Evolutionary conservation across 2,888 invertebrate genomes (phyloP), one percentile per base, ranked within the genome.

Genomic region (Chromoteleia sp.): DNA sequence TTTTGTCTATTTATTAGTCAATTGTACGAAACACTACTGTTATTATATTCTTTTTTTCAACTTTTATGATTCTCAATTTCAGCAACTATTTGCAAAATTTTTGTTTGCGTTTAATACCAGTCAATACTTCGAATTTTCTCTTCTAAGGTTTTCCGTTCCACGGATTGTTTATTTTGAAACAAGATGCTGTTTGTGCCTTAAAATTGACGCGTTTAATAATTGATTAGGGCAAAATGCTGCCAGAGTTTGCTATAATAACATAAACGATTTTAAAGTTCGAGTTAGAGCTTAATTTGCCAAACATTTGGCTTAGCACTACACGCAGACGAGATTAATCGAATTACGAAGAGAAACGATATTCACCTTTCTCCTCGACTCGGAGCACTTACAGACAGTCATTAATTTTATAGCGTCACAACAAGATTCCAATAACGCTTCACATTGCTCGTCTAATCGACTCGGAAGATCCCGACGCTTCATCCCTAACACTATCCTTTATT

Each of bases 401-500:
- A 88, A 89, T 89, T 89, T 87, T 87, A 88, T 88, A 86, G 85
- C 84, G 56, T 80, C 67, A 77, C 54, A 73, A 77, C 70, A 83
- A 85, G 82, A 87, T 88, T 90, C 89, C 89, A 87, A 90, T 89
- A 89, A 87, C 86, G 83, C 61, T 58, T 58, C 67, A 50, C 74
- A 75, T 70, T 39, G 63, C 68, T 76, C 50, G 77, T 80, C 74
- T 87, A 86, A 89, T 87, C 85, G 86, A 86, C 84, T 82, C 75
- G 52, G 71, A 84, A 82, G 86, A 86, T 88, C 84, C 83, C 25
- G 17, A 6, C 43, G 48, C 74, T 52, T 59, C 45, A 61, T 58
- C 43, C 81, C 52, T 25, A 36, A 71, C 68, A 61, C 74, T 70
- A 75, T 80, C 70, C 75, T 67, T 75, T 70, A 80, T 80, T 80